These are phyloP conservation scores for Meloidogyne floridensis DNA, from an alignment of 1,140 invertebrate species.

Conservation along the genomic window DNA sequence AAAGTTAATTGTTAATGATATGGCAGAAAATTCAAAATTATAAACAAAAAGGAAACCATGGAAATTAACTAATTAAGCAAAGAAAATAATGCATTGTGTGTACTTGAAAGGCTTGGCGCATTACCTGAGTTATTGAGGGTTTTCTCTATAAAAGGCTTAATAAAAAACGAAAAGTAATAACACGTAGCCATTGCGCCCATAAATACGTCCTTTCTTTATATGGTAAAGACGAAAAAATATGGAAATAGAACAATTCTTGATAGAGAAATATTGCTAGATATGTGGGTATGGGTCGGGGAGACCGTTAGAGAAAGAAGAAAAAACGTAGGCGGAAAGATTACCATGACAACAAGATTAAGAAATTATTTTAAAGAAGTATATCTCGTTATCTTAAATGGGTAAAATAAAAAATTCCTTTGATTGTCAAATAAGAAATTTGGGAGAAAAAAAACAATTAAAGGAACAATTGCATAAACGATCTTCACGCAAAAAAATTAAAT, in stretches of 20 bases:
- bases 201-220: neutral
- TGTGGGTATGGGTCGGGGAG: neutral
- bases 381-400: neutral
- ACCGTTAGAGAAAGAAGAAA: neutral
- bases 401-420: neutral
- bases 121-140: slow-evolving; percentile 5
- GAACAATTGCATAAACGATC: neutral
- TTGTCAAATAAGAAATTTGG: neutral
- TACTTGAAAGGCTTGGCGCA: neutral
- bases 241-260: neutral
- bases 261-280: neutral
- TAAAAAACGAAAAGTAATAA: neutral
- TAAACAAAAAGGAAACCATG: neutral
- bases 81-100: neutral
- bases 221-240: neutral
- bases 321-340: neutral
- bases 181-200: neutral
- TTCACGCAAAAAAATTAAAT: neutral
- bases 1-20: neutral
- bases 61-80: neutral
- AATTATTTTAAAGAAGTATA: neutral
- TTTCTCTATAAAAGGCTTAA: neutral
- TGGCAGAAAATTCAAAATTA: neutral
- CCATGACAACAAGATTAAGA: slow-evolving; percentile 4
- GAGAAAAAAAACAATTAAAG: neutral